Evolutionary conservation across 2,113 vertebrate genomes (phyloP).

Genomic region (Ophiodon elongatus): DNA sequence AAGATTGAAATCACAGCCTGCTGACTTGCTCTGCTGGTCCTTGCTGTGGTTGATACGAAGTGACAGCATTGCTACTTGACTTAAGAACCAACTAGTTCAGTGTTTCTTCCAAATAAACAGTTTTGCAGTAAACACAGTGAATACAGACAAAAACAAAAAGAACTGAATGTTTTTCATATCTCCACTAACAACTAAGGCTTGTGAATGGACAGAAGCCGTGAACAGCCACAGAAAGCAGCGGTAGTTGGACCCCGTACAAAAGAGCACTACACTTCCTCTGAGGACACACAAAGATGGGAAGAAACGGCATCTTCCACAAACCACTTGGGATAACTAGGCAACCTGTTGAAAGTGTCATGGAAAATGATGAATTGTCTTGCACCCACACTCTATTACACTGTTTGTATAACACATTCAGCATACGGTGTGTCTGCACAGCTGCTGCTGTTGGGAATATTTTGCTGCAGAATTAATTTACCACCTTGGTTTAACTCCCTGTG

Average conservation of each 20-base stretch:
- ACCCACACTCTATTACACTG: slow-evolving; percentile 48
- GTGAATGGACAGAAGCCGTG: slow-evolving; percentile 3
- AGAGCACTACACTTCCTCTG: neutral
- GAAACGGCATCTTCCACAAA: slow-evolving; percentile 28
- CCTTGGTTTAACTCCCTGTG: slow-evolving; percentile 51
- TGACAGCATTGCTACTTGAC: too few species aligned
- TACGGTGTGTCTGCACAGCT: slow-evolving; percentile 52
- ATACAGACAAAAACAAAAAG: neutral
- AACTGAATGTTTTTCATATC: neutral
- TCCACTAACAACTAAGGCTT: slow-evolving; percentile 6
- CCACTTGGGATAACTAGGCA: slow-evolving; percentile 31
- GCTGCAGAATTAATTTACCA: slow-evolving; percentile 62
- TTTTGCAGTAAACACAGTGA: neutral
- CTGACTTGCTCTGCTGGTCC: neutral
- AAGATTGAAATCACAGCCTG: neutral
- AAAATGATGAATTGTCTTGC: slow-evolving; percentile 68
- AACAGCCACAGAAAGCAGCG: neutral
- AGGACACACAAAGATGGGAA: slow-evolving; percentile 20
- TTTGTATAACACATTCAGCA: slow-evolving; percentile 65
- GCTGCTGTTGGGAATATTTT: slow-evolving; percentile 64
- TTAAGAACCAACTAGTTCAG: too few species aligned
- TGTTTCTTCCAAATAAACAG: neutral
- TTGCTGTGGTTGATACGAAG: neutral
- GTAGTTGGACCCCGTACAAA: neutral
- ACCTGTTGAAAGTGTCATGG: slow-evolving; percentile 65